Evolutionary conservation across 2,888 invertebrate genomes (phyloP).

Genomic region (Coenonympha arcania): DNA sequence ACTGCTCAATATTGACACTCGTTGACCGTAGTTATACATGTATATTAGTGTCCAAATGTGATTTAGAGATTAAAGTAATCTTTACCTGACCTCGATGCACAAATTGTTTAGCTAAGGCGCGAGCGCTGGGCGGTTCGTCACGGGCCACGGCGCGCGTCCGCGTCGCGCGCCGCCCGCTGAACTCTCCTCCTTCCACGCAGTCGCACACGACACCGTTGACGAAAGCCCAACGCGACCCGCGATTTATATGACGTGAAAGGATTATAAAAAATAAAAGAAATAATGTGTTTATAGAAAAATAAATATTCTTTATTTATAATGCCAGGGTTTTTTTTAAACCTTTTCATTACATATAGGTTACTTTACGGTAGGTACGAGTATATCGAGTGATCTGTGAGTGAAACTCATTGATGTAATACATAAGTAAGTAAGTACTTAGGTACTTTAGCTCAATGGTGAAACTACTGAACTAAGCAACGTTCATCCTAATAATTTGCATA

Average conservation of each 20-base stretch:
- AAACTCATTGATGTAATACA: no score
- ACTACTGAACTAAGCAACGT: no score
- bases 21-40: constrained; percentile 73
- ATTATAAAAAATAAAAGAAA: constrained; percentile 47
- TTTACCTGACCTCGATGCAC: constrained; percentile 68
- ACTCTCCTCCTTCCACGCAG: constrained; percentile 69
- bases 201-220: constrained; percentile 70
- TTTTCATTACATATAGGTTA: no score
- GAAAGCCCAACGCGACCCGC: constrained; percentile 66
- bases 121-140: constrained; percentile 63
- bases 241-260: constrained; percentile 56
- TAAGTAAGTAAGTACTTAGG: no score
- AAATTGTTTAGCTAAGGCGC: constrained; percentile 69
- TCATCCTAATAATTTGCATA: no score
- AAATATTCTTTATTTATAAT: constrained; percentile 73
- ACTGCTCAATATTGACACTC: constrained; percentile 74
- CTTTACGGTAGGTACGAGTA: no score
- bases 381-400: no score
- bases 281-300: constrained; percentile 72
- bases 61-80: constrained; percentile 71
- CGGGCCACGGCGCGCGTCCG: constrained; percentile 43
- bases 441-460: no score
- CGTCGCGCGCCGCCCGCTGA: constrained; percentile 48
- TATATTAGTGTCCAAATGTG: constrained; percentile 75
- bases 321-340: constrained; percentile 21